phyloP scores from a whole-genome alignment of 2,797 vertebrate genomes.

The Glossophaga mutica region DNA sequence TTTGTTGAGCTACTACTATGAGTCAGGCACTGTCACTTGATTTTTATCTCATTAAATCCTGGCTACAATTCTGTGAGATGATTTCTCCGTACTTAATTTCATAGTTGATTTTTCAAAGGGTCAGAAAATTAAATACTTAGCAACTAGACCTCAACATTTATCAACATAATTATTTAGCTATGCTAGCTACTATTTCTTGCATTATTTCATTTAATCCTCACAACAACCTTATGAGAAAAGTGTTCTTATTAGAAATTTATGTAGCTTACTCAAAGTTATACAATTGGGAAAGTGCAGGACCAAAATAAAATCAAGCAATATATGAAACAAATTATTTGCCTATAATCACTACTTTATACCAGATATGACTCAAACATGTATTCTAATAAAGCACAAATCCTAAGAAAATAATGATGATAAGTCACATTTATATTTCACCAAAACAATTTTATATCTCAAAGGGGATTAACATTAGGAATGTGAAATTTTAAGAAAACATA shows the following conservation, averaged over 20 bases:
- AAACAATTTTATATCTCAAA: neutral
- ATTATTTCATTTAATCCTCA: conserved; percentile 44
- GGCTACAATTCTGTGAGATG: neutral
- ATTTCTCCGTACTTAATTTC: conserved; percentile 1
- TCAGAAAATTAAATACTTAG: conserved; percentile 33
- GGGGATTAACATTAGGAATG: neutral
- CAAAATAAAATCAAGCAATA: conserved; percentile 12
- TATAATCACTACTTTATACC: neutral
- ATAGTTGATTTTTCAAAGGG: neutral
- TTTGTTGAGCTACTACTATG: neutral
- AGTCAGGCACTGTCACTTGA: neutral
- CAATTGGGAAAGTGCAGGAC: neutral
- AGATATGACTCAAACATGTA: neutral
- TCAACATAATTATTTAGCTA: conserved; percentile 51
- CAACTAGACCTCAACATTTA: conserved; percentile 41
- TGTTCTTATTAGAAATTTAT: conserved; percentile 19
- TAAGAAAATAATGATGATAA: neutral
- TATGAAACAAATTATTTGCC: neutral
- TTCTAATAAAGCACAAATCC: neutral
- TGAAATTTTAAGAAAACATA: neutral
- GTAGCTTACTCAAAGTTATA: conserved; percentile 14
- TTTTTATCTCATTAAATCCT: neutral
- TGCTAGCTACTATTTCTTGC: neutral
- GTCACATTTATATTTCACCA: neutral
- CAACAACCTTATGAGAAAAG: neutral